Evolutionary conservation across 2,113 vertebrate genomes (phyloP).

Genomic region (Muscicapa adusta): DNA sequence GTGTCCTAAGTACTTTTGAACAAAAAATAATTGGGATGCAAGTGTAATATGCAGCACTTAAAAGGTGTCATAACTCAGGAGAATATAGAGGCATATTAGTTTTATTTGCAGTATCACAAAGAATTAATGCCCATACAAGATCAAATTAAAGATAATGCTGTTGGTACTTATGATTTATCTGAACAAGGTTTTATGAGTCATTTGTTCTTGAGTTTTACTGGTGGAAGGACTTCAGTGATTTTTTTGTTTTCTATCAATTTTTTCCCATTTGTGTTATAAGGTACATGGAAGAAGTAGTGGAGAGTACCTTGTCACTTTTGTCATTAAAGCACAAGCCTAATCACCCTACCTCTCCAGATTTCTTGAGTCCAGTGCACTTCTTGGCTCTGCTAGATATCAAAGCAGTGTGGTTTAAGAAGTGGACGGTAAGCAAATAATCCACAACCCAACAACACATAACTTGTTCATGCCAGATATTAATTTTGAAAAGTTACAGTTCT

Average conservation of each 20-base stretch:
- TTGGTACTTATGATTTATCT: not conserved
- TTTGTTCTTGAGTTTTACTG: not conserved
- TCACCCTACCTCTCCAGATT: constrained; percentile 65
- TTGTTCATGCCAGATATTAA: not conserved
- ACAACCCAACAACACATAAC: fast-evolving
- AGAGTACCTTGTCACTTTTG: constrained; percentile 89
- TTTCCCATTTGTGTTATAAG: constrained; percentile 57
- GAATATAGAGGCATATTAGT: not conserved
- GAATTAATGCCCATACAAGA: not conserved
- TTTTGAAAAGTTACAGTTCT: not conserved
- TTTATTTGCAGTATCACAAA: not conserved
- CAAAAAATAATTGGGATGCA: not conserved
- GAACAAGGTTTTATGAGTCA: not conserved
- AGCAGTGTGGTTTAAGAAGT: constrained; percentile 95
- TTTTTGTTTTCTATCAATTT: not conserved
- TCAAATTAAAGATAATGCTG: not conserved
- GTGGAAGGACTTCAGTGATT: not conserved
- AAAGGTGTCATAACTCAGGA: not conserved
- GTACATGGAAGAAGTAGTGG: constrained; percentile 97
- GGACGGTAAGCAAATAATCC: constrained; percentile 82
- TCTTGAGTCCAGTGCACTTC: constrained; percentile 83
- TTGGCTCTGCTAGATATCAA: constrained; percentile 87
- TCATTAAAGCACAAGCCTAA: constrained; percentile 71
- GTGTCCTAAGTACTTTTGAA: not conserved
- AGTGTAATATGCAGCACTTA: not conserved